Base-by-base conservation (phyloP, 2,797 vertebrate genomes). In the Pipistrellus nathusii region DNA sequence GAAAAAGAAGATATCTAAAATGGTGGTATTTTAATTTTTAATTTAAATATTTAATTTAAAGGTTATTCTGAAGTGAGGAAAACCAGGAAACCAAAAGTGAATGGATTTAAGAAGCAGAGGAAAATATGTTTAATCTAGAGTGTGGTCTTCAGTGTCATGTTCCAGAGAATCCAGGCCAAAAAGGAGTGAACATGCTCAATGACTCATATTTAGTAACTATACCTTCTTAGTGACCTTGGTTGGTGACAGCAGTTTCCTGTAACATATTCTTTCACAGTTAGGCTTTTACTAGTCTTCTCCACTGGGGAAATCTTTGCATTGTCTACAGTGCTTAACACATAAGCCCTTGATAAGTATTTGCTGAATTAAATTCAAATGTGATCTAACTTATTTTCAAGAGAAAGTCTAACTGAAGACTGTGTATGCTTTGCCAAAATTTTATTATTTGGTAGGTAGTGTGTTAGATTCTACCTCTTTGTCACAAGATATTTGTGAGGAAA, bases 301-400 rank as follows among this genome's bases (percentile, higher is more conserved):
- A 62, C 62, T 83, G 32, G 13, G 81, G 38, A 82, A 35, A 41
- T 51, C 20, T 71, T 88, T 59, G 8, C 59, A 41, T 51, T 77
- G 32, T 84, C 55, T 69, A 27, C 3, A 38, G 27, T 69, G 82
- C 20, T 41, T 62, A 55, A 53, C 18, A 88, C 44, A 44, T 32
- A 85, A 21, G 12, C 32, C 78, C 41, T 83, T 59, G 41, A 5
- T 64, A 85, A 48, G 69, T 90, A 59, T 13, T 91, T 77, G 64
- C 73, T 91, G 59, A 53, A 25, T 84, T 86, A 78, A 57, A 77
- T 71, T 90, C 80, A 14, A 84, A 18, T 75, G 30, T 88, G 32
- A 71, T 90, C 30, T 46, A 81, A 35, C 46, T 85, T 66, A 32
- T 13, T 44, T 21, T 83, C 17, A 80, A 21, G 46, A 93, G 66